Evolutionary conservation across 2,888 invertebrate genomes (phyloP).

Genomic region (Plutella xylostella): DNA sequence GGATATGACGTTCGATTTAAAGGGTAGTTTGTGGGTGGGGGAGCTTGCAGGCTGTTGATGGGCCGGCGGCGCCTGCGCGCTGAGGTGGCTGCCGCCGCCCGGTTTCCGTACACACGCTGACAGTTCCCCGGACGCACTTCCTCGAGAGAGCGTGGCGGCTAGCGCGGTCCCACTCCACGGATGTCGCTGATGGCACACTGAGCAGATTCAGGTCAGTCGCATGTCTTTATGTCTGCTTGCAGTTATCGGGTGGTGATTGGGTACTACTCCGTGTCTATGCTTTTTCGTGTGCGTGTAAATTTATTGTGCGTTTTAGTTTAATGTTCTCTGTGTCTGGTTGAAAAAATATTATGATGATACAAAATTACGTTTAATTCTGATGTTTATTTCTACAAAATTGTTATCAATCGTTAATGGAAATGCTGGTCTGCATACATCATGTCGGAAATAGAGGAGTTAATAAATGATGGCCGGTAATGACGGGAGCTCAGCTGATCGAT

Average conservation of each 20-base stretch:
- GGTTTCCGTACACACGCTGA: constrained; percentile 73
- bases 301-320: too few relatives aligned
- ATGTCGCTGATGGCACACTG: neutral
- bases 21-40: constrained; percentile 43
- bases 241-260: neutral
- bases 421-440: too few relatives aligned
- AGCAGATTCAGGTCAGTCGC: constrained; percentile 1
- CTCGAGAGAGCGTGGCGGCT: constrained; percentile 53
- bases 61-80: constrained; percentile 67
- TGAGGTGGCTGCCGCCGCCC: constrained; percentile 53
- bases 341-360: too few relatives aligned
- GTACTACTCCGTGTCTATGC: too few relatives aligned
- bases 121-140: constrained; percentile 71
- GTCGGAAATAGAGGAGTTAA: too few relatives aligned
- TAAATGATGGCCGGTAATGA: too few relatives aligned
- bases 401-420: too few relatives aligned
- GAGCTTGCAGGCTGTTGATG: constrained; percentile 61
- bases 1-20: constrained; percentile 70
- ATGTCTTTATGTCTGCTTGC: neutral
- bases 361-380: too few relatives aligned
- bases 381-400: too few relatives aligned
- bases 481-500: constrained; percentile 13
- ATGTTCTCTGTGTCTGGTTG: too few relatives aligned
- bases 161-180: constrained; percentile 9
- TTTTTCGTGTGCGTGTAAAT: too few relatives aligned